Evolutionary conservation across 2,113 vertebrate genomes (phyloP).

Genomic region (Lepus timidus): DNA sequence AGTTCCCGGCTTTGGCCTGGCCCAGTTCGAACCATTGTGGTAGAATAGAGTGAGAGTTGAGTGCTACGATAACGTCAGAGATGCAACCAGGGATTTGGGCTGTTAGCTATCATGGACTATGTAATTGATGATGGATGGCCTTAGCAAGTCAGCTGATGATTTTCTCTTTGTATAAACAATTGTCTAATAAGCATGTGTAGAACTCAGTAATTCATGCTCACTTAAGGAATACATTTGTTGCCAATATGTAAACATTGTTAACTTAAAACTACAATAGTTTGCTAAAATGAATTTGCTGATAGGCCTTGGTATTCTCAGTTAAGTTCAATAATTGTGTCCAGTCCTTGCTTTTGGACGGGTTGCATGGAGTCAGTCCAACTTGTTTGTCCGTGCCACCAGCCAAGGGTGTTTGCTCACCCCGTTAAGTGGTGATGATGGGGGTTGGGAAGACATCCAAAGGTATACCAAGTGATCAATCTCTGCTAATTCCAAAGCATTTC

Average conservation of each 20-base stretch:
- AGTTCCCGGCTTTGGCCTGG: too few relatives aligned
- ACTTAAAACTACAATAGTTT: not conserved
- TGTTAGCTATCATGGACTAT: not conserved
- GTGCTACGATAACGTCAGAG: not conserved
- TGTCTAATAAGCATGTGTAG: slow-evolving; percentile 16
- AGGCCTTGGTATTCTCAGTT: not conserved
- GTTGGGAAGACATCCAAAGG: not conserved
- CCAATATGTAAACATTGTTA: not conserved
- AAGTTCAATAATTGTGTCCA: not conserved
- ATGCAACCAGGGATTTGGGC: not conserved
- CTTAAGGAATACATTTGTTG: not conserved
- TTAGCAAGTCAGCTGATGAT: not conserved
- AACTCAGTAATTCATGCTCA: not conserved
- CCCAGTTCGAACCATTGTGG: too few relatives aligned
- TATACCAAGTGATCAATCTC: not conserved
- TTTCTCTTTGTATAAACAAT: slow-evolving; percentile 1
- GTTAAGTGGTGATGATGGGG: not conserved
- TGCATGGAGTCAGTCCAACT: not conserved
- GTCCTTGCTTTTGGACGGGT: not conserved
- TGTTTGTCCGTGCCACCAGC: not conserved
- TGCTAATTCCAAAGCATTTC: not conserved
- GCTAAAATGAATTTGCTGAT: not conserved
- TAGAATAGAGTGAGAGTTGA: not conserved
- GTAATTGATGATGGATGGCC: not conserved
- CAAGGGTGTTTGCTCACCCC: not conserved